Conservation (phyloP, 2,113 vertebrate species). For the Apteryx owenii region DNA sequence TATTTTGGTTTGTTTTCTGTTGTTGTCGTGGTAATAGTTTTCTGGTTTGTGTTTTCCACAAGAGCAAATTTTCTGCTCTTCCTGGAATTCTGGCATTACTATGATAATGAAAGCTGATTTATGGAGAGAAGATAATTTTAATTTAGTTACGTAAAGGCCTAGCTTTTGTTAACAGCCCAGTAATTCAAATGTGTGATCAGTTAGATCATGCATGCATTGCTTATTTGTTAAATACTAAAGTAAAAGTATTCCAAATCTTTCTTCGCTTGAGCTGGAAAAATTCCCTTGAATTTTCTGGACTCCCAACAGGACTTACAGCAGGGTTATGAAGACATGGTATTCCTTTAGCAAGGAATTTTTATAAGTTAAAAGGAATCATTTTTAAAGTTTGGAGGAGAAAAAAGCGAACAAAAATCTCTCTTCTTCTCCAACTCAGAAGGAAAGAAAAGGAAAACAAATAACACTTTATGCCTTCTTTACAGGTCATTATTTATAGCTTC, state of each 20-base stretch:
- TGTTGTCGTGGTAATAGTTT: background rate
- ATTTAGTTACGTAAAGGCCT: background rate
- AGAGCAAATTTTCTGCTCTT: background rate
- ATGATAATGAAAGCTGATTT: background rate
- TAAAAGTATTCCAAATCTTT: background rate
- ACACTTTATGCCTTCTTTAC: background rate
- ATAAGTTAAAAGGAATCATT: background rate
- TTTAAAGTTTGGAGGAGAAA: background rate
- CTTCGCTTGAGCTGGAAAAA: background rate
- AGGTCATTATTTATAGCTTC: background rate
- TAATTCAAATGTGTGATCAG: background rate
- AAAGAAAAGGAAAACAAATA: background rate
- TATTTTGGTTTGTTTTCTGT: background rate
- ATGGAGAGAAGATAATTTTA: background rate
- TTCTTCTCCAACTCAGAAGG: background rate
- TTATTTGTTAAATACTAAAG: background rate
- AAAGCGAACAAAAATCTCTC: background rate
- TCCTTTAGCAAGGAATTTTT: background rate
- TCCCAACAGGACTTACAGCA: background rate
- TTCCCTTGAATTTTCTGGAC: background rate
- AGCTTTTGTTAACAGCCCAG: background rate
- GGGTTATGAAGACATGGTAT: background rate
- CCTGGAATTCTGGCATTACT: background rate
- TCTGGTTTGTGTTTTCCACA: background rate
- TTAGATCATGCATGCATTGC: background rate